phyloP scores from a whole-genome alignment of 1,140 invertebrate species.

The Drosophila serrata region DNA sequence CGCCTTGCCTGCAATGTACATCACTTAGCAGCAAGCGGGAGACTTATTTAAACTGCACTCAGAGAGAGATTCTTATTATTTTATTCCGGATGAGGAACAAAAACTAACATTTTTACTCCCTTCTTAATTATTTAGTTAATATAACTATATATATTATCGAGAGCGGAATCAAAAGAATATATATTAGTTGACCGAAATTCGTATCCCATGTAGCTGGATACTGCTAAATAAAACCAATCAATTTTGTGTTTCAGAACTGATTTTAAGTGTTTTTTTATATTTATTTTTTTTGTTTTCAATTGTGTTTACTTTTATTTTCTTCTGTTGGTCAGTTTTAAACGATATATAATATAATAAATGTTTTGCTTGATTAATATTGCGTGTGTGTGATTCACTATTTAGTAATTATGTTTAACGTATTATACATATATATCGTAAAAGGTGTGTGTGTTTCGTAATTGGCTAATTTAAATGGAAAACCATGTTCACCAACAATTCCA shows the following conservation, averaged over 20 bases:
- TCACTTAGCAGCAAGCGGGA: background rate
- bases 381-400: constrained; percentile 75
- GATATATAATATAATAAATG: constrained; percentile 66
- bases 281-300: constrained; percentile 26
- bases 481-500: constrained; percentile 51
- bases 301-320: constrained; percentile 38
- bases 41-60: no score
- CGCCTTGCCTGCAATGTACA: background rate
- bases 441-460: constrained; percentile 36
- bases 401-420: constrained; percentile 63
- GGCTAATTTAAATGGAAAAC: constrained; percentile 50
- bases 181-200: no score
- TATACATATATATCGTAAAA: constrained; percentile 28
- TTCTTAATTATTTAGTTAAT: no score
- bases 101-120: no score
- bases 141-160: no score
- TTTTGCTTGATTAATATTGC: constrained; percentile 75
- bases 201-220: background rate
- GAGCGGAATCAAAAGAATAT: no score
- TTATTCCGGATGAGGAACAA: no score
- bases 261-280: constrained; percentile 25
- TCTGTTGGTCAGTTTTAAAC: constrained; percentile 62
- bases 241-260: constrained; percentile 58
- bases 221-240: constrained; percentile 36
- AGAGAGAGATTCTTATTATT: no score